Evolutionary conservation across 92 coral and sea anemone genomes (phyloP).

Genomic region (Porites evermanni): DNA sequence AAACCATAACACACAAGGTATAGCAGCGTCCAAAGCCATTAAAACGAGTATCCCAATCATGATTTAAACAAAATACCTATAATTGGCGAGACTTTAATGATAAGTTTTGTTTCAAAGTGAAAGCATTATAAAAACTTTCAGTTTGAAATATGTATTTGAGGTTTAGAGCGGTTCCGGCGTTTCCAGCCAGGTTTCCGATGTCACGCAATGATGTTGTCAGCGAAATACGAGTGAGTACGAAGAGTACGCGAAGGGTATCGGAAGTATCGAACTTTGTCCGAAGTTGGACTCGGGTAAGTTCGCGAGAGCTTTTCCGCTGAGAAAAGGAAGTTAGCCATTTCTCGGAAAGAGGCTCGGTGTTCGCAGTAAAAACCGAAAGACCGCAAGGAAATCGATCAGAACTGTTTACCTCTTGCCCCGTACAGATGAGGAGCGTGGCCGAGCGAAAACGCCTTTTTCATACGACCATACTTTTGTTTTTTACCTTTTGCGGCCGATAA

Average conservation of each 20-base stretch:
- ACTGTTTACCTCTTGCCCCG: conserved; percentile 27
- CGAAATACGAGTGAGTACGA: background rate
- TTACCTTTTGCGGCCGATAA: background rate
- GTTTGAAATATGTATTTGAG: background rate
- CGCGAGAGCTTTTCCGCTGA: conserved; percentile 25
- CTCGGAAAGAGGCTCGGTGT: conserved; percentile 48
- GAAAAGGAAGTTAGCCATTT: conserved; percentile 35
- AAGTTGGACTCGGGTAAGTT: background rate
- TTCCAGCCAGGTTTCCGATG: conserved; percentile 40
- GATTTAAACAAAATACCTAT: background rate
- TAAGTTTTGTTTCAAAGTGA: background rate
- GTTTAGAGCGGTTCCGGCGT: conserved; percentile 28
- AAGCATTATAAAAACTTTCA: background rate
- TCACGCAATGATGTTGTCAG: conserved; percentile 33
- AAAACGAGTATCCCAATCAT: background rate
- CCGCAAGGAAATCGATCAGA: conserved; percentile 39
- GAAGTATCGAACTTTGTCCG: background rate
- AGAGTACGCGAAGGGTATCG: conserved; percentile 18
- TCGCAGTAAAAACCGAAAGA: conserved; percentile 33
- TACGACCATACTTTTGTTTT: background rate
- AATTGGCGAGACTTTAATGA: background rate
- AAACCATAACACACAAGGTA: too few species aligned
- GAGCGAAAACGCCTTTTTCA: background rate
- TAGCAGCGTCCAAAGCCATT: too few species aligned
- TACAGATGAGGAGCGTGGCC: background rate